Conservation (phyloP, 2,797 vertebrate species). For the Scyliorhinus canicula region DNA sequence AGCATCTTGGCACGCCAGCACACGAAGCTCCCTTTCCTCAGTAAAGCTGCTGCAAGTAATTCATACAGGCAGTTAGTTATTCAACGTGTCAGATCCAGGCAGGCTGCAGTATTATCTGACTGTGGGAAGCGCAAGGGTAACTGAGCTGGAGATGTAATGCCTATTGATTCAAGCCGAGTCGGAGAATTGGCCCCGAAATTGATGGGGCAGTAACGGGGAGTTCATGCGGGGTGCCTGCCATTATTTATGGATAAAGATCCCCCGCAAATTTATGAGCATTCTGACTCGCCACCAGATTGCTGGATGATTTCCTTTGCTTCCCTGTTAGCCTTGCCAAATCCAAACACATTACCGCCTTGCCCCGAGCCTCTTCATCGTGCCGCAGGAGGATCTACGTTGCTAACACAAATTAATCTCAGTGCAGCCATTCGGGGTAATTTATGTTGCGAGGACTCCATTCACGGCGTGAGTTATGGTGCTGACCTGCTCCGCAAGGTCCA, state of each 20-base stretch:
- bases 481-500: not conserved
- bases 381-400: not conserved
- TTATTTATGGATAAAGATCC: not conserved
- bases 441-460: not conserved
- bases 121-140: not conserved
- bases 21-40: not conserved
- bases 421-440: not conserved
- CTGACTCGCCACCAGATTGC: not conserved
- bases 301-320: not conserved
- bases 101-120: not conserved
- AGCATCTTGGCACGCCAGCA: not conserved
- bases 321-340: not conserved
- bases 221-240: too few relatives aligned
- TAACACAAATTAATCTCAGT: not conserved
- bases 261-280: not conserved
- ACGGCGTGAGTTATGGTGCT: not conserved
- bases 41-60: not conserved
- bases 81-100: not conserved
- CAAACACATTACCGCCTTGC: not conserved
- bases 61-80: not conserved
- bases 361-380: not conserved
- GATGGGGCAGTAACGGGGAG: not conserved
- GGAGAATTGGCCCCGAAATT: not conserved
- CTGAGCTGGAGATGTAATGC: not conserved
- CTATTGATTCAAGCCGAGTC: not conserved